These are phyloP conservation scores for Rhaphigaster nebulosa DNA, from an alignment of 2,888 invertebrate genomes.

Conservation along the genomic window DNA sequence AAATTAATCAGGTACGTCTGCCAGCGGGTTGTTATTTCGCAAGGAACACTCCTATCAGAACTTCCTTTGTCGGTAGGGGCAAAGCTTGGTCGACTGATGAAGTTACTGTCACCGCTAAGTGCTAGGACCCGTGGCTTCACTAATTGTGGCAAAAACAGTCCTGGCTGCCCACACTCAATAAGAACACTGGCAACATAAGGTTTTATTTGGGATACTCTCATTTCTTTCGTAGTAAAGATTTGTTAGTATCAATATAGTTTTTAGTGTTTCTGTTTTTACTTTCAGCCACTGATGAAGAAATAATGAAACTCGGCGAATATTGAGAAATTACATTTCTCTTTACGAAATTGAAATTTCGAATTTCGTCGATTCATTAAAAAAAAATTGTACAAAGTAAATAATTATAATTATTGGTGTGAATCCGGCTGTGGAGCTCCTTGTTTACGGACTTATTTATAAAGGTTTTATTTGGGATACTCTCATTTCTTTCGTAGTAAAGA, in stretches of 20 bases:
- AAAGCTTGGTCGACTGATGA: background rate
- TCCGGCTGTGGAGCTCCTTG: too few relatives aligned
- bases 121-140: background rate
- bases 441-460: too few relatives aligned
- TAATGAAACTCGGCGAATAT: too few relatives aligned
- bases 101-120: slow-evolving; percentile 20
- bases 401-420: too few relatives aligned
- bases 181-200: background rate
- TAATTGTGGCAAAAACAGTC: slow-evolving; percentile 16
- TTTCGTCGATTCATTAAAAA: too few relatives aligned
- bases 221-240: background rate
- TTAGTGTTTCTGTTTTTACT: too few relatives aligned
- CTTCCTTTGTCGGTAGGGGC: background rate
- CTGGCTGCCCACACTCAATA: background rate
- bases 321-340: too few relatives aligned
- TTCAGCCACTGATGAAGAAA: too few relatives aligned
- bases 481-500: background rate
- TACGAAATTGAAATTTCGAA: too few relatives aligned
- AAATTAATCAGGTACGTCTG: background rate
- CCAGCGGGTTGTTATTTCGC: background rate
- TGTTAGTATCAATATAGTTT: background rate
- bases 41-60: background rate
- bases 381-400: too few relatives aligned
- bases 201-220: background rate
- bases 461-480: background rate